Evolutionary conservation across 2,113 vertebrate genomes (phyloP).

Genomic region (Tonatia bakeri): DNA sequence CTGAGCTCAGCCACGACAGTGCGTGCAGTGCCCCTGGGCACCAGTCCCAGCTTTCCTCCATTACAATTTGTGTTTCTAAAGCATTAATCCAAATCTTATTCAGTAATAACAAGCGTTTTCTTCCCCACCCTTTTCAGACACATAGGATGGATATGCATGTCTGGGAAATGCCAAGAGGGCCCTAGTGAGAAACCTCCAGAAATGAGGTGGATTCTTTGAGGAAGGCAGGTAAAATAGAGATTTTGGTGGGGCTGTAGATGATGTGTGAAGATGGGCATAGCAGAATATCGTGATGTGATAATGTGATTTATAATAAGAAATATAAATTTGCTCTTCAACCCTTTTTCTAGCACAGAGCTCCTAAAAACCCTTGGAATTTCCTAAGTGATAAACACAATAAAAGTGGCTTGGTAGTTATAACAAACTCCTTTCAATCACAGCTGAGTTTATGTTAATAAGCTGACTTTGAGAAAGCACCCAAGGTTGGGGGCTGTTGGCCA

Average conservation of each 20-base stretch:
- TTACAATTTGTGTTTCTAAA: neutral
- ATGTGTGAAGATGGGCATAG: neutral
- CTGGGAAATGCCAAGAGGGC: neutral
- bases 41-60: neutral
- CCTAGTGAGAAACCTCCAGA: neutral
- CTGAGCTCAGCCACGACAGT: neutral
- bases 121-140: neutral
- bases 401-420: neutral
- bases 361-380: neutral
- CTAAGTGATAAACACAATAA: neutral
- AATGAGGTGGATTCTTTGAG: neutral
- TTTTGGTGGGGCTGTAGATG: neutral
- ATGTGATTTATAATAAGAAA: neutral
- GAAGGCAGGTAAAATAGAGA: neutral
- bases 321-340: neutral
- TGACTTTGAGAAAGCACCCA: neutral
- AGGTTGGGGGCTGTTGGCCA: neutral
- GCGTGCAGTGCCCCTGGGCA: neutral
- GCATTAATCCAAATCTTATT: neutral
- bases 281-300: neutral
- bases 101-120: neutral
- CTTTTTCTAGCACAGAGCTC: neutral
- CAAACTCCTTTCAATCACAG: neutral
- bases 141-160: neutral
- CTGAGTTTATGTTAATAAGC: neutral